Base-by-base conservation (phyloP, 2,797 vertebrate genomes). In the Rachycentron canadum region DNA sequence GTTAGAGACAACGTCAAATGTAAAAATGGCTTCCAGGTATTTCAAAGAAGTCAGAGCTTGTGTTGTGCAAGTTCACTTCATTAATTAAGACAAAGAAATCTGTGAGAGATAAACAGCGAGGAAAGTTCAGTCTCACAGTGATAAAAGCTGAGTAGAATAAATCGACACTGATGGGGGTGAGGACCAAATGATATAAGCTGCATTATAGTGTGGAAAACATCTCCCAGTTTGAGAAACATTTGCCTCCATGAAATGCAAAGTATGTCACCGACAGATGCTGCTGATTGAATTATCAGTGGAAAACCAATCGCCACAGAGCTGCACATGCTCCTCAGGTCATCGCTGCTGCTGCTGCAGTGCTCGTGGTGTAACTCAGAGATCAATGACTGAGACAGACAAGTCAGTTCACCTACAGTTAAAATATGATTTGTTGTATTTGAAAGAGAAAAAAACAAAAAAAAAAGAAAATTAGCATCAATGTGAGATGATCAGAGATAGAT, bases 101-200 rank as follows among this genome's bases (percentile, higher is more conserved):
- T 23, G 50, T 30, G 2, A 45, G 12, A 63, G 38, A 32, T 55
- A n/a, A 56, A 26, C 9, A 4, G 45, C 0, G 23, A 52, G 40
- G 32, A 69, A 72, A 45, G 79, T 68, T 74, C 62, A 76, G 26
- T 11, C 34, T 75, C 11, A 28, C 41, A 16, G 45, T 14, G 38
- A 61, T 28, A 23, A 19, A 14, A 11, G 5, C 43, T 3, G 9
- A 69, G 43, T 7, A 36, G 12, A 36, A 55, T 50, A 40, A 49
- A 7, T 17, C 17, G 19, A 34, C 1, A 14, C 23, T 14, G 49
- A 38, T 9, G 28, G 21, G 4, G 36, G 8, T 11, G 9, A 10
- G 19, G 36, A 47, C 11, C 32, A 40, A 58, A 32, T 25, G 21
- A 53, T 49, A 11, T 25, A 16, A 32, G 21, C 41, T 41, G 21